Evolutionary conservation across 2,797 vertebrate genomes (phyloP), one percentile per base, ranked within the genome.

Genomic region (Oreochromis grahami): DNA sequence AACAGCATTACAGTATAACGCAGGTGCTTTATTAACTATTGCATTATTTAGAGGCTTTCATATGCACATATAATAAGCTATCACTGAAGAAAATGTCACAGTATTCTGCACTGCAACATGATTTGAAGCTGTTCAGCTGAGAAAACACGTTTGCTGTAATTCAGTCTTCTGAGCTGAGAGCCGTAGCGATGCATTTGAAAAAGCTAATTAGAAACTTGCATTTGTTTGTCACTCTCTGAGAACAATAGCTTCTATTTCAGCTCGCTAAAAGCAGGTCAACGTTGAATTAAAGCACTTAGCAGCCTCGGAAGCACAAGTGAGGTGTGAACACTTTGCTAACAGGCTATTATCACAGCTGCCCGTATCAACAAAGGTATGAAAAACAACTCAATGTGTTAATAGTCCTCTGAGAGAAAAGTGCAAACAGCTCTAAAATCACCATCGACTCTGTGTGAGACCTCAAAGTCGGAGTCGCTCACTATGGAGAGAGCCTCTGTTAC

Each of bases 301-400:
- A 43, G 58, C 17, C 10, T 52, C 34, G 2, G 2, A 48, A 24
- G n/a, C 70, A 80, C 34, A 74, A 60, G 55, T 10, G 12, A 63
- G 48, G 68, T 86, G 79, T 50, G 52, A 84, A 51, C 55, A 32
- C 70, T 58, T 78, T 10, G 53, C 50, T 48, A 63, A 76, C 34
- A n/a, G 78, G 76, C 26, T 50, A 26, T 48, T 48, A 78, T 81
- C 78, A 78, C 77, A 77, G 63, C 52, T 43, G 45, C 43, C 32
- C 5, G 7, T 72, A 76, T 77, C 21, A 79, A 65, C 81, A 83
- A 72, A 88, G 63, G 51, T 80, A 86, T 65, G 48, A 87, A 83
- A 77, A 55, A 83, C 65, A 70, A 52, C 53, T 2, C 43, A 32
- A 63, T 10, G 53, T 56, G 77, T 82, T 60, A 50, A 76, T 52